phyloP scores from a whole-genome alignment of 2,888 invertebrate species.

The Netelia fuscicornis region DNA sequence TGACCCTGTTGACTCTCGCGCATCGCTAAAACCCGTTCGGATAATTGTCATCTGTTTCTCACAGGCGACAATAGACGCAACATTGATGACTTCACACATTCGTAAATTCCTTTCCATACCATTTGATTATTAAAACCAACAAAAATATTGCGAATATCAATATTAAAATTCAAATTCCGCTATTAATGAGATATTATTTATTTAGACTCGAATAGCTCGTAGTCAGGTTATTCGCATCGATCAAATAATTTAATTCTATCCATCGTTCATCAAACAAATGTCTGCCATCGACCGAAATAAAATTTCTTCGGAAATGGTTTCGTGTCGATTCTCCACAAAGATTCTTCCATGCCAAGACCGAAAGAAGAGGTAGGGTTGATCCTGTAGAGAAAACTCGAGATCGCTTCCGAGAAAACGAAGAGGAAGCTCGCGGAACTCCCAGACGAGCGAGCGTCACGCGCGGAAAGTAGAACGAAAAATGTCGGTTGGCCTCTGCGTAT shows the following conservation, averaged over 20 bases:
- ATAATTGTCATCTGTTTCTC: not conserved
- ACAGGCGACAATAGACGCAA: not conserved
- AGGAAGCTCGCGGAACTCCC: slow-evolving; percentile 20
- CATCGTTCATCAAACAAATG: no score
- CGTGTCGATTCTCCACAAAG: slow-evolving; percentile 53
- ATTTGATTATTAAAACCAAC: no score
- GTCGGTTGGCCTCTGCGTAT: slow-evolving; percentile 40
- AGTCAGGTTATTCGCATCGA: no score
- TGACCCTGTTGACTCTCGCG: not conserved
- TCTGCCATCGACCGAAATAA: no score
- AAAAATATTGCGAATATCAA: no score
- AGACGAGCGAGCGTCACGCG: slow-evolving; percentile 59
- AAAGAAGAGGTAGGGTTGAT: not conserved
- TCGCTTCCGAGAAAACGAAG: slow-evolving; percentile 39
- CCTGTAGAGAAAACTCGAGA: slow-evolving; percentile 8
- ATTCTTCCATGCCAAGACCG: slow-evolving; percentile 1
- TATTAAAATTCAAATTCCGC: no score
- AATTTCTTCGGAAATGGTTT: slow-evolving; percentile 3
- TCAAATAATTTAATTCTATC: no score
- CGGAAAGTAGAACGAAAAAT: slow-evolving; percentile 72
- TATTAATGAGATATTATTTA: no score
- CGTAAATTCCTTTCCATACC: not conserved
- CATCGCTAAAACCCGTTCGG: not conserved
- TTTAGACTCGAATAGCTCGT: no score
- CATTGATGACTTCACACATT: not conserved